Evolutionary conservation across 2,888 invertebrate genomes (phyloP), one percentile per base, ranked within the genome.

Genomic region (Netelia virgata): DNA sequence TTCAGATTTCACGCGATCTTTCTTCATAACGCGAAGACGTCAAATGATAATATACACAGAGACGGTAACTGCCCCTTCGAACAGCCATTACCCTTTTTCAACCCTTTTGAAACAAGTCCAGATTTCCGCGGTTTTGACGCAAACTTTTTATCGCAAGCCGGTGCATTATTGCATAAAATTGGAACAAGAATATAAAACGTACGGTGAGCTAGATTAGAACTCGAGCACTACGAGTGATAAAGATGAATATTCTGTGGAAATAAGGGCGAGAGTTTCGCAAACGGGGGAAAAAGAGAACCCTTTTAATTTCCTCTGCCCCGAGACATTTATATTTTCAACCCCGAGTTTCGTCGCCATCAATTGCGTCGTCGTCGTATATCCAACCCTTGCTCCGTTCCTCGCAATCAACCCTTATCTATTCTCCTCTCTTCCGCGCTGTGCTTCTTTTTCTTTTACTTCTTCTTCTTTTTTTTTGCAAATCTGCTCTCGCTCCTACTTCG

Each of bases 361-460:
- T 89, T 86, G 87, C 83, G 86, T 85, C 88, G 47, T 68, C 50
- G 66, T 73, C 57, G 18, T 47, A 66, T 50, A 47, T 66, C 47
- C 2, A 57, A 16, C 57, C 50, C 41, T 66, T 63, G 16, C 57
- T 36, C 36, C 18, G 50, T 66, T 47, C 23, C 79, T 82, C 78
- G 86, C 87, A 87, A 90, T 89, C 89, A 87, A 89, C 88, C 85
- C 88, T 90, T 90, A 91, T 91, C 90, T 89, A 86, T 50, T 83
- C 75, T 36, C 36, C 36, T 36, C 36, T 36, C 36, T 36, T 36
- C 36, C 36, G 5, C 36, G 36, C 36, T 36, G 6, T 36, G 36
- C 85, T 82, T 84, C 87, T 59, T 79, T 28, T 84, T 78, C 83
- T 77, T 75, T 47, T 23, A 61, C 50, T 78, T 59, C 5, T 23